Conservation (phyloP, 2,888 invertebrate genomes). For the Drosophila paranaensis region DNA sequence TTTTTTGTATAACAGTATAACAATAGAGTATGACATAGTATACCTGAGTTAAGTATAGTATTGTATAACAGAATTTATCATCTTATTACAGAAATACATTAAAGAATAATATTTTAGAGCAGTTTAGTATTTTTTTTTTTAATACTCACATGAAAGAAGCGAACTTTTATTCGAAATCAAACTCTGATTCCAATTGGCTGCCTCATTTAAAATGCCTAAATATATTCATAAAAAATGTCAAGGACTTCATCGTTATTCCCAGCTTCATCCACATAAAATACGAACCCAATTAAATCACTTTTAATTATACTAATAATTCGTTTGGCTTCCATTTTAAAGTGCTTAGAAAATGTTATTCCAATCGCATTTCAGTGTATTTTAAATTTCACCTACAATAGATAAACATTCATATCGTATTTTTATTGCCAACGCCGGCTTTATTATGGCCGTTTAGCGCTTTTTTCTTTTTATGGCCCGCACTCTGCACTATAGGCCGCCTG, state of each 20-base stretch:
- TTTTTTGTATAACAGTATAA: too few species aligned
- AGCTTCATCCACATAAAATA: neutral
- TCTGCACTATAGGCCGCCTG: constrained; percentile 54
- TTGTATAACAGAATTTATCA: too few species aligned
- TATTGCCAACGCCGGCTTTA: constrained; percentile 64
- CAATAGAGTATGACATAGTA: too few species aligned
- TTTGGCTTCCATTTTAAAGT: neutral
- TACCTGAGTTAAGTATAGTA: neutral
- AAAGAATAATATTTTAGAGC: too few species aligned
- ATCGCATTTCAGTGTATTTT: constrained; percentile 31
- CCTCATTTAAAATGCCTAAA: too few species aligned
- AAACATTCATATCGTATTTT: constrained; percentile 55
- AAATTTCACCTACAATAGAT: constrained; percentile 34
- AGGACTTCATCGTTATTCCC: neutral
- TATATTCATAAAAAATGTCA: neutral
- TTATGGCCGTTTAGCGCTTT: constrained; percentile 80
- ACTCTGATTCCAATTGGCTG: neutral
- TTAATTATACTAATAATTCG: neutral
- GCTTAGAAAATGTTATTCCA: neutral
- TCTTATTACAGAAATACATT: neutral
- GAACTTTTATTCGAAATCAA: neutral
- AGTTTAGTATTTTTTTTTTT: neutral
- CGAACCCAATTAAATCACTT: neutral
- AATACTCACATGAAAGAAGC: too few species aligned
- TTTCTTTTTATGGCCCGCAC: constrained; percentile 63